Evolutionary conservation across 2,888 invertebrate genomes (phyloP), one percentile per base, ranked within the genome.

Genomic region (Helobdella robusta): DNA sequence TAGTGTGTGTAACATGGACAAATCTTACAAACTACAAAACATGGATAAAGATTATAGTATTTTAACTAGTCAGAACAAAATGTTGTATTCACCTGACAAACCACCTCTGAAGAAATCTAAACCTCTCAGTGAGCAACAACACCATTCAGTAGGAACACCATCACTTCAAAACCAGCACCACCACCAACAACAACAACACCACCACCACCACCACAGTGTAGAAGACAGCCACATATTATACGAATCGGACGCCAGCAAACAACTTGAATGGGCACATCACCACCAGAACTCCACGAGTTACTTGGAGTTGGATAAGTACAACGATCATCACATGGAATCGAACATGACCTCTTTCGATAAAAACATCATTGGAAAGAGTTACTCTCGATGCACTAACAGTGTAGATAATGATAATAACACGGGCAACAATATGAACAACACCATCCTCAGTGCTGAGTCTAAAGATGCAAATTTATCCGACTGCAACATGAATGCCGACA

Each of bases 221-320:
- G n/a, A n/a, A n/a, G n/a, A n/a, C n/a, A n/a, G n/a, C n/a, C n/a
- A n/a, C n/a, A n/a, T n/a, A n/a, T n/a, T n/a, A n/a, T n/a, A n/a
- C n/a, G 56, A 56, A 25, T 48, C 35, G 11, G 52, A 35, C 25
- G 23, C 25, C 25, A 60, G 25, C 23, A 30, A 28, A 25, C 48
- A 40, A 35, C n/a, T 65, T 48, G n/a, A n/a, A n/a, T n/a, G n/a
- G n/a, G n/a, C n/a, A n/a, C n/a, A n/a, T n/a, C n/a, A n/a, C n/a
- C n/a, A n/a, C n/a, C 32, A 46, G n/a, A 50, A 54, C 1, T 60
- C 65, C 15, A 65, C 59, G 32, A 59, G 50, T 36, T 60, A 60
- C 32, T 23, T 65, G 6, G 65, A 65, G 50, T 60, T 65, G n/a
- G 65, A 60, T 3, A 65, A 65, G 35, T 65, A 59, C 40, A 32